These are phyloP conservation scores for Drosophila subsilvestris DNA, from an alignment of 2,888 invertebrate genomes.

Conservation along the genomic window DNA sequence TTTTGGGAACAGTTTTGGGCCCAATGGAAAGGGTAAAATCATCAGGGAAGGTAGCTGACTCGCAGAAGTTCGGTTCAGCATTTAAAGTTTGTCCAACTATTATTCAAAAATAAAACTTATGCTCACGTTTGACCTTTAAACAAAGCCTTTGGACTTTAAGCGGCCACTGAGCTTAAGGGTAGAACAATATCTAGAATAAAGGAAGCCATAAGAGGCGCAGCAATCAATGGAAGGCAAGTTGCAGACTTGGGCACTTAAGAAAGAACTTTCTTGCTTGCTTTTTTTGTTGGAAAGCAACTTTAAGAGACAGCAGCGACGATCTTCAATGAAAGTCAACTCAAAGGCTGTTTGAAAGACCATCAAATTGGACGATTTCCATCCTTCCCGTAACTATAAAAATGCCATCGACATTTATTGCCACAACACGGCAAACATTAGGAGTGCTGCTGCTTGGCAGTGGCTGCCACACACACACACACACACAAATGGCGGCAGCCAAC, in stretches of 20 bases:
- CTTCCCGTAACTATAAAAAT: constrained; percentile 63
- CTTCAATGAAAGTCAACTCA: not conserved
- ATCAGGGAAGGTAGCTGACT: not conserved
- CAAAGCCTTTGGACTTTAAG: too few species aligned
- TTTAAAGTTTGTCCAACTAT: too few species aligned
- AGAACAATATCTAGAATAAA: too few species aligned
- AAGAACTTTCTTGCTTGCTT: not conserved
- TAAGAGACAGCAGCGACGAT: not conserved
- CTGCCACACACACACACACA: constrained; percentile 55
- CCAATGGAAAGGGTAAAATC: not conserved
- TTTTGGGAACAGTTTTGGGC: not conserved
- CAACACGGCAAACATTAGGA: constrained; percentile 59
- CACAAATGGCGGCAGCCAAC: constrained; percentile 24
- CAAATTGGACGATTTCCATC: not conserved
- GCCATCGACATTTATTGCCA: constrained; percentile 73
- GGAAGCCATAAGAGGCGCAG: too few species aligned
- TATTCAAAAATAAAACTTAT: not conserved
- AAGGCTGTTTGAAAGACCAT: not conserved
- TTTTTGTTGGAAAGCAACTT: not conserved
- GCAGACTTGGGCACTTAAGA: too few species aligned
- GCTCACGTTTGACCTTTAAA: too few species aligned
- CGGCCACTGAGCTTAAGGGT: too few species aligned
- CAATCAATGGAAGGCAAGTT: too few species aligned
- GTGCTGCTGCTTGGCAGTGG: constrained; percentile 28
- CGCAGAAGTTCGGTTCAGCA: not conserved